These are phyloP conservation scores for Daboia siamensis DNA, from an alignment of 2,113 vertebrate genomes.

Conservation along the genomic window DNA sequence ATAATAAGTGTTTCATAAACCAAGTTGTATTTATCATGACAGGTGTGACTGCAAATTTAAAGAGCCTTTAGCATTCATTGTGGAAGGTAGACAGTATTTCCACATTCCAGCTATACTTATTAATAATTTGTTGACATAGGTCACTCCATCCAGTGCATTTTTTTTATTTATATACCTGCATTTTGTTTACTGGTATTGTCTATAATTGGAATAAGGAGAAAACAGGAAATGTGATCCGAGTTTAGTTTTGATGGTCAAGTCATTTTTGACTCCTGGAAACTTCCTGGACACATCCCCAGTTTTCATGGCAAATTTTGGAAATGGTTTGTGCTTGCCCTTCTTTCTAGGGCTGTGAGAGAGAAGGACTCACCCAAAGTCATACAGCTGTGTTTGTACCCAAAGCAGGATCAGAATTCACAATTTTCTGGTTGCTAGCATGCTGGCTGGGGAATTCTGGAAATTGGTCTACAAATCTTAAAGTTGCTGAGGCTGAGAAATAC, in stretches of 20 bases:
- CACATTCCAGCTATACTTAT: neutral
- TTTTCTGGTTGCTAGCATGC: neutral
- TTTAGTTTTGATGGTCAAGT: neutral
- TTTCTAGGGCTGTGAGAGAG: neutral
- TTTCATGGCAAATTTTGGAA: neutral
- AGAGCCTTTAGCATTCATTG: neutral
- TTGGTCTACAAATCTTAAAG: neutral
- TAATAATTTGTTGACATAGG: neutral
- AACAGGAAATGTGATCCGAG: neutral
- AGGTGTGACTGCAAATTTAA: neutral
- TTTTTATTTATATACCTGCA: neutral
- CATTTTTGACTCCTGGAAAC: neutral
- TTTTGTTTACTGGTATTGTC: neutral
- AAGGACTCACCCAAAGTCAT: neutral
- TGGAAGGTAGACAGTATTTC: neutral
- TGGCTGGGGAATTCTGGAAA: neutral
- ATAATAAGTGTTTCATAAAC: neutral
- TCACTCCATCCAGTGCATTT: neutral
- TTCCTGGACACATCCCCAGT: neutral
- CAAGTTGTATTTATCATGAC: neutral
- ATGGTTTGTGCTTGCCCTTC: neutral
- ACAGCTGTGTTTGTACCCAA: neutral
- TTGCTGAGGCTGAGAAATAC: neutral
- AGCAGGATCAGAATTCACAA: neutral
- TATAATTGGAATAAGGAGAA: neutral